phyloP scores from a whole-genome alignment of 2,113 vertebrate species.

The Guaruba guarouba region DNA sequence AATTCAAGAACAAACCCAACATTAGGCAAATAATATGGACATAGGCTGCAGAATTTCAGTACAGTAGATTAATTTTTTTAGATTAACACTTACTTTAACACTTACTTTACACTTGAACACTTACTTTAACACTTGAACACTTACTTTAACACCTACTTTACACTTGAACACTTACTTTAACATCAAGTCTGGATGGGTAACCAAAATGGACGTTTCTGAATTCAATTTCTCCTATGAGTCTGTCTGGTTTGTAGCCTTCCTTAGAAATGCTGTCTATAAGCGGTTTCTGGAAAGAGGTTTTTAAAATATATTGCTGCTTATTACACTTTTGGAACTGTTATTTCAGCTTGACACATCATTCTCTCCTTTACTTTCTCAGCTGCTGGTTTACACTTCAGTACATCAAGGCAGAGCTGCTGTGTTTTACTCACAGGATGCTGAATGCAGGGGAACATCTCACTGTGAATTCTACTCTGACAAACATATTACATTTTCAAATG shows the following conservation, averaged over 20 bases:
- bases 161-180: constrained; percentile 67
- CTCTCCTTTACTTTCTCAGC: background rate
- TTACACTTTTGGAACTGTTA: background rate
- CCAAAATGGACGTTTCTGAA: constrained; percentile 84
- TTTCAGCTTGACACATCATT: background rate
- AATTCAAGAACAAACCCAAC: background rate
- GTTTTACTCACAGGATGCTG: background rate
- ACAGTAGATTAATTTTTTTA: background rate
- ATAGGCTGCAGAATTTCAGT: background rate
- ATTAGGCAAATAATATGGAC: background rate
- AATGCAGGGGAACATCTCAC: background rate
- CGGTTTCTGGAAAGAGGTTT: constrained; percentile 61
- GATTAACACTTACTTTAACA: constrained; percentile 67
- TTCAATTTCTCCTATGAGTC: constrained; percentile 79
- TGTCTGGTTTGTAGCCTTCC: constrained; percentile 79
- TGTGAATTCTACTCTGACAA: background rate
- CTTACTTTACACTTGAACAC: background rate
- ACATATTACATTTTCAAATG: background rate
- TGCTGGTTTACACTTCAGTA: background rate
- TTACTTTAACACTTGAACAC: constrained; percentile 67
- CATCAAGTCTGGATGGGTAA: constrained; percentile 82
- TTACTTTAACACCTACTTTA: constrained; percentile 65
- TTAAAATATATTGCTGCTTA: background rate
- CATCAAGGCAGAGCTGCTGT: background rate
- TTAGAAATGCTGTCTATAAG: constrained; percentile 82